A percentile compares a stretch with the other conserved stretches of the same genome.
Conservation (phyloP, 2,888 invertebrate species). For the Agonopterix arenella region DNA sequence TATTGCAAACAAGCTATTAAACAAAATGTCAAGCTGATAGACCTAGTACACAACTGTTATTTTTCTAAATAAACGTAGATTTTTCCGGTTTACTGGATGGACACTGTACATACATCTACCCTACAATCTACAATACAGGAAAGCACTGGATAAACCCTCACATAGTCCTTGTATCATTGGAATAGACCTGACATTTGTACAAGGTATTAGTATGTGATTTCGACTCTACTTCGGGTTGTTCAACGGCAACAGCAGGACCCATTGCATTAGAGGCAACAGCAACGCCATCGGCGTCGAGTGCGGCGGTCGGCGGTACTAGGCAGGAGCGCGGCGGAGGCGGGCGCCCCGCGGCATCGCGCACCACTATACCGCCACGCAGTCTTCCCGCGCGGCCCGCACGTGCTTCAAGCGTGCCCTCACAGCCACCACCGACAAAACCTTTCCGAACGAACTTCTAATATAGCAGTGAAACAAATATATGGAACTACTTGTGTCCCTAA, state of each 20-base stretch:
- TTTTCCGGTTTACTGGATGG: no score
- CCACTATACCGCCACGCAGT: constrained; percentile 72
- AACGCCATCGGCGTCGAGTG: constrained; percentile 48
- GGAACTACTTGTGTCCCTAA: constrained; percentile 28
- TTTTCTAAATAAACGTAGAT: no score
- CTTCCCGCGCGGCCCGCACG: constrained; percentile 74
- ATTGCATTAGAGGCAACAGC: constrained; percentile 15
- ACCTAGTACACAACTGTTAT: no score
- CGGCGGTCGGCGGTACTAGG: constrained; percentile 37
- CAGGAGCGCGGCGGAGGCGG: constrained; percentile 11
- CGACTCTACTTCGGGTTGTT: constrained; percentile 5
- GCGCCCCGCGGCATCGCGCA: constrained; percentile 26
- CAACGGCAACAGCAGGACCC: neutral
- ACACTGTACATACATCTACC: no score
- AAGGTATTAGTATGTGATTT: no score
- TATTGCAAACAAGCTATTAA: no score
- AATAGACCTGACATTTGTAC: no score
- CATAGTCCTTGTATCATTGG: no score
- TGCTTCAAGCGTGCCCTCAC: constrained; percentile 61
- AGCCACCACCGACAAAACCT: constrained; percentile 35
- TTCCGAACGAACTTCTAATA: constrained; percentile 45
- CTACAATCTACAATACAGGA: no score
- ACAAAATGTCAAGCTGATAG: no score
- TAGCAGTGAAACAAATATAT: constrained; percentile 38
- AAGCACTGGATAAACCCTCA: no score